A percentile compares a stretch with the other conserved stretches of the same genome.
These are phyloP conservation scores for Bombyx mori DNA, from an alignment of 1,140 invertebrate species.

Conservation along the genomic window DNA sequence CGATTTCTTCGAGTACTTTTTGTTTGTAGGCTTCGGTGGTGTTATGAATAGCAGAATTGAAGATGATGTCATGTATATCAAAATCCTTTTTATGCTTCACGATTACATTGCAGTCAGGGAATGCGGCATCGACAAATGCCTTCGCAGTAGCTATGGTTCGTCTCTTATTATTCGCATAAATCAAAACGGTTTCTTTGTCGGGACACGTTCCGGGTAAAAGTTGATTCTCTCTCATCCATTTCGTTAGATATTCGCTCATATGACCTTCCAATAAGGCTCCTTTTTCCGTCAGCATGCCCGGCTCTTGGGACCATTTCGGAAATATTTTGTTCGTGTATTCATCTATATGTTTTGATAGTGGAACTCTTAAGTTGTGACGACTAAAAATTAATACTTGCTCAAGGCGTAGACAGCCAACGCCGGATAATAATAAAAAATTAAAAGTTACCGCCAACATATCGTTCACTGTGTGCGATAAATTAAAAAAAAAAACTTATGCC, in stretches of 20 bases:
- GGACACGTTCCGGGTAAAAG: slow-evolving; percentile 35
- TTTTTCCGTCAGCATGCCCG: slow-evolving; percentile 7
- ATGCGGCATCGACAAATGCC: slow-evolving; percentile 39
- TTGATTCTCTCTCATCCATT: slow-evolving; percentile 17
- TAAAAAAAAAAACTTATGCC: too few relatives aligned
- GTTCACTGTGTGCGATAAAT: too few relatives aligned
- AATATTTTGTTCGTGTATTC: slow-evolving; percentile 5
- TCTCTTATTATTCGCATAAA: slow-evolving; percentile 44
- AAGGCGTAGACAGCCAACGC: slow-evolving; percentile 18
- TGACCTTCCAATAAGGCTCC: slow-evolving; percentile 8
- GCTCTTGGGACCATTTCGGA: slow-evolving; percentile 8
- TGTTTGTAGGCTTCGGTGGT: slow-evolving; percentile 24
- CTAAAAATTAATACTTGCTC: slow-evolving; percentile 48
- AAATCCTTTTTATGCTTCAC: slow-evolving; percentile 25
- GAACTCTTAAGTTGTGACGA: slow-evolving; percentile 52
- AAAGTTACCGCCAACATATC: too few relatives aligned
- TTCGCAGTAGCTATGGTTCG: slow-evolving; percentile 40
- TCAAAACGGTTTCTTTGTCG: slow-evolving; percentile 19
- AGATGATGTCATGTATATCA: slow-evolving; percentile 38
- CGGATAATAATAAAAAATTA: too few relatives aligned
- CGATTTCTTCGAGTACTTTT: slow-evolving; percentile 29
- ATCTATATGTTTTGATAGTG: slow-evolving; percentile 19
- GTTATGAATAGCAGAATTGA: slow-evolving; percentile 40
- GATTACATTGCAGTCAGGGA: slow-evolving; percentile 33
- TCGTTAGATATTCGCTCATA: slow-evolving; percentile 10